Conservation (phyloP, 2,797 vertebrate genomes). For the Mionectes olivaceus region DNA sequence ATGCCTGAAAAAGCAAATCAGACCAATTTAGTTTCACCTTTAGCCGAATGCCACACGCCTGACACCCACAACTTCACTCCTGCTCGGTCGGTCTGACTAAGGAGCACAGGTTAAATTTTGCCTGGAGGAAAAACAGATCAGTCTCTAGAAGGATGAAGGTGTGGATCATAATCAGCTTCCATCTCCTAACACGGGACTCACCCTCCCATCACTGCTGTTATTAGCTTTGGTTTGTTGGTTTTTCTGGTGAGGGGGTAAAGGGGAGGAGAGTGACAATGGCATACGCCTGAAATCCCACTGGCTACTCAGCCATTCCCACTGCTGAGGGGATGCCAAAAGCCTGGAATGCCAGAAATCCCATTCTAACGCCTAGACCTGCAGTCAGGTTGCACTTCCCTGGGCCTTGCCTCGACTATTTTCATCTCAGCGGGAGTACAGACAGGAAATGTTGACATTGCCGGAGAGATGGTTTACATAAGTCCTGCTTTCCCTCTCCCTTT, state of each 20-base stretch:
- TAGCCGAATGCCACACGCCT: neutral
- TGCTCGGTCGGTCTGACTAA: neutral
- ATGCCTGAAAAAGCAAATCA: neutral
- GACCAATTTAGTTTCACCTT: neutral
- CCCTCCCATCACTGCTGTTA: neutral
- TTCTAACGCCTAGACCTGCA: neutral
- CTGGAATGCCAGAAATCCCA: neutral
- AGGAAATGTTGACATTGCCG: conserved; percentile 10
- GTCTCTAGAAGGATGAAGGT: neutral
- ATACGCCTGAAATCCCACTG: neutral
- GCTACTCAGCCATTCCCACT: neutral
- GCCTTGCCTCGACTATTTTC: neutral
- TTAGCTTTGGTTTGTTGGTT: neutral
- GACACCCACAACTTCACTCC: neutral
- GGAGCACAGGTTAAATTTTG: neutral
- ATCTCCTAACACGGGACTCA: neutral
- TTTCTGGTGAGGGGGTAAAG: neutral
- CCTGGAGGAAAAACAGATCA: neutral
- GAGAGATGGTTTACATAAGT: neutral
- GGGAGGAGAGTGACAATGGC: neutral
- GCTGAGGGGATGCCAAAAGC: neutral
- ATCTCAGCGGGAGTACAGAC: neutral
- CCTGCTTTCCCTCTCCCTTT: neutral
- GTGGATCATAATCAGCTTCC: neutral
- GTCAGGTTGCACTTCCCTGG: neutral